Evolutionary conservation across 2,888 invertebrate species (phyloP), one percentile per base, ranked within the genome.

Genomic region (Oscheius sp.): DNA sequence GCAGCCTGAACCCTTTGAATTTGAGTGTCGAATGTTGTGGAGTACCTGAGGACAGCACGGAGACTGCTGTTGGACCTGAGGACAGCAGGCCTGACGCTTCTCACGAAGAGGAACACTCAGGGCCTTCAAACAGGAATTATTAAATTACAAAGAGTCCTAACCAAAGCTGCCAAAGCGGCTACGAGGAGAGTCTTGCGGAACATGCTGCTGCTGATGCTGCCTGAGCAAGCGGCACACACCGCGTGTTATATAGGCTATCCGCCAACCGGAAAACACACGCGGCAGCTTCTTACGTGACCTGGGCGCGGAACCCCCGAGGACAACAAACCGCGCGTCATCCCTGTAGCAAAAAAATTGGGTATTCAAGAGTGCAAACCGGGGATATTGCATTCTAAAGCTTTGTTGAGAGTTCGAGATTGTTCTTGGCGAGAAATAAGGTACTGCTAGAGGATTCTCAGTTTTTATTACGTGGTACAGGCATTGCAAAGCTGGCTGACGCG

Each of bases 81-180:
- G 42, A 55, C 29, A 33, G 33, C 80, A 81, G 53, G 79, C 71
- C 70, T 83, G 83, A 29, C 83, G 76, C 62, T 81, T 81, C n/a
- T 78, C 74, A 13, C 83, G 75, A 29, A 78, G 70, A 50, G 83
- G 83, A 33, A 79, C 78, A 33, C 78, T 66, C 53, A 81, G 53
- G n/a, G 76, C 79, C 83, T 83, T 47, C 11, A 75, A 66, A 65
- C 7, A 47, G 10, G 37, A 21, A 21, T 21, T 21, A 21, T 21
- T 21, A 21, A 21, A 21, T n/a, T 2, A 47, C 70, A 63, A 63
- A 50, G 37, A 60, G 60, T 11, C 5, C 32, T 13, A 51, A 55
- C 57, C 58, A 65, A 37, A 32, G 65, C 50, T 55, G 48, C 50
- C 32, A 73, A 33, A 53, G 60, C 37, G 53, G 51, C 29, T 32